These are phyloP conservation scores for Artemia franciscana DNA, from an alignment of 1,140 invertebrate genomes.

Conservation along the genomic window DNA sequence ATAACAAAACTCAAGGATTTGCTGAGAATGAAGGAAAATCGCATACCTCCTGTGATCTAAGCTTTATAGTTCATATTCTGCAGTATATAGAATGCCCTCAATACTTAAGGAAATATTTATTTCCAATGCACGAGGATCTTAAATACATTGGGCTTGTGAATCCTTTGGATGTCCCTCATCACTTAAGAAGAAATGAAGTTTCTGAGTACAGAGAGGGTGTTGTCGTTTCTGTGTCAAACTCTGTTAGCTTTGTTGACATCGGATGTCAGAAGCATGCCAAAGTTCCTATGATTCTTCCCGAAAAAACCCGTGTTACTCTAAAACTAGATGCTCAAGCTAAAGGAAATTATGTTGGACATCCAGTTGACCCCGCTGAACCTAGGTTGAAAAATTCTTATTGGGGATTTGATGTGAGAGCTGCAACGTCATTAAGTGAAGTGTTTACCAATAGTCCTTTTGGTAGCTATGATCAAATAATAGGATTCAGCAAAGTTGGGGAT, in stretches of 20 bases:
- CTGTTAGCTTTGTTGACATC: constrained; percentile 53
- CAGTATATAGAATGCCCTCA: constrained; percentile 36
- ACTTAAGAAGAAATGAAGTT: constrained; percentile 24
- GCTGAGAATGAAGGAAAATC: constrained; percentile 39
- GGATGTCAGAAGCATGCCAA: constrained; percentile 55
- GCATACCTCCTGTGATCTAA: constrained; percentile 10
- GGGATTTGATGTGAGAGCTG: constrained; percentile 30
- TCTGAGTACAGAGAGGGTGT: constrained; percentile 23
- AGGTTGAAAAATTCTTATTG: constrained; percentile 27
- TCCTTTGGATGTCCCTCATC: constrained; percentile 30
- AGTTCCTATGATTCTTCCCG: constrained; percentile 47
- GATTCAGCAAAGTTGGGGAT: constrained; percentile 11
- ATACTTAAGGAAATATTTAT: constrained; percentile 30
- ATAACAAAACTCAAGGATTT: constrained; percentile 27
- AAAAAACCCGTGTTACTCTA: constrained; percentile 69
- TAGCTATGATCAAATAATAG: constrained; percentile 31
- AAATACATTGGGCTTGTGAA: constrained; percentile 24
- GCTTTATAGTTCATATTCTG: constrained; percentile 26
- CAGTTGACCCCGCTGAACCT: constrained; percentile 26
- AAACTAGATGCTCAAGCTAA: constrained; percentile 29
- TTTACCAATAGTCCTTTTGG: constrained; percentile 23
- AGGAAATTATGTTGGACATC: constrained; percentile 44
- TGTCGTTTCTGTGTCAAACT: constrained; percentile 23
- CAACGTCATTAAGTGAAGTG: constrained; percentile 24
- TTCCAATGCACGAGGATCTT: constrained; percentile 23